Base-by-base conservation (phyloP, 2,888 invertebrate species). In the Lochmaea crataegi region DNA sequence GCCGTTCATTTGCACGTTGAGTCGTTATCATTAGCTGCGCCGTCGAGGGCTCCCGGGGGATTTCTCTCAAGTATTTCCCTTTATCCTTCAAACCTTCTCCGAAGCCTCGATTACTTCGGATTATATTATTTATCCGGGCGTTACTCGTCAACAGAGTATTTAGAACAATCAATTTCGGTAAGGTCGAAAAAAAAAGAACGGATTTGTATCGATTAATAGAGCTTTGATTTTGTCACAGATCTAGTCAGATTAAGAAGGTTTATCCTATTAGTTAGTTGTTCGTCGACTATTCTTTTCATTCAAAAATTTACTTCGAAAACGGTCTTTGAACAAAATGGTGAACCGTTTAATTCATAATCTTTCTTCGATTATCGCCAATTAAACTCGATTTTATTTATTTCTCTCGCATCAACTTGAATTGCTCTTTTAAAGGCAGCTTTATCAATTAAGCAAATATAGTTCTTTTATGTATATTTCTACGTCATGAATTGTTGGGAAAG, bases 1-100 rank as follows among this genome's bases (percentile, higher is more conserved):
- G 79, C 78, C 79, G 81, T 83, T 83, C 82, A 82, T 83, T 83
- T 83, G 81, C 82, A 82, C 82, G 78, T 79, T 78, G 80, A 80
- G 78, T 77, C 80, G 80, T 81, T 82, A 82, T 82, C 83, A 83
- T 83, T 83, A 83, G 81, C 80, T 77, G 67, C 65, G 78, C 79
- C 80, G 77, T 80, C 80, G 80, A 82, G 80, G 80, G 78, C 80
- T 78, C 83, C 77, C 81, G 66, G 53, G 81, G 78, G 83, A 73
- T 75, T 74, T 80, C 77, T 77, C 72, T 68, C 75, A 68, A 68
- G 71, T 72, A 67, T 77, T 71, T 75, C 70, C 72, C 74, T 73
- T 70, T 67, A 68, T 68, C 61, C 63, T 60, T 63, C 45, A 72
- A 42, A 26, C 42, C 18, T 18, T 48, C 70, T 26, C 45, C 65